Evolutionary conservation across 2,888 invertebrate genomes (phyloP).

Genomic region (Atethmia centrago): DNA sequence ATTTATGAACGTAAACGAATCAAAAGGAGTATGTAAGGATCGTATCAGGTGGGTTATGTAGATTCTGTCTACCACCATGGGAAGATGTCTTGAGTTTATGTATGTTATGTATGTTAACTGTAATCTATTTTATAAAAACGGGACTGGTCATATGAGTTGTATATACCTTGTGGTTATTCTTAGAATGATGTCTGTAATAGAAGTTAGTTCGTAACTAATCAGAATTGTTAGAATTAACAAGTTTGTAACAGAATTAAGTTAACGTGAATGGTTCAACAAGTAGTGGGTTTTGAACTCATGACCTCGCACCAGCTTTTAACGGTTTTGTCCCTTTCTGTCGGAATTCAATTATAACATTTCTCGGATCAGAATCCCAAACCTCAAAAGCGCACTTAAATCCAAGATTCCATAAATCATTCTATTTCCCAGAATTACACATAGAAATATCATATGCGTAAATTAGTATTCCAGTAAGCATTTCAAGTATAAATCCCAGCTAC

Average conservation of each 20-base stretch:
- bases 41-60: not conserved
- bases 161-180: not conserved
- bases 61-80: not conserved
- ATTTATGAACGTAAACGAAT: not conserved
- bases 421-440: not conserved
- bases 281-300: not conserved
- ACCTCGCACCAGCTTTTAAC: not conserved
- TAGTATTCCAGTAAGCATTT: slow-evolving; percentile 32
- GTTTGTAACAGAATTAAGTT: not conserved
- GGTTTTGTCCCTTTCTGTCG: not conserved
- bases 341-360: not conserved
- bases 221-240: not conserved
- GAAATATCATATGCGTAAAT: slow-evolving; percentile 7
- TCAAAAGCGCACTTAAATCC: not conserved
- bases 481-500: slow-evolving; percentile 9
- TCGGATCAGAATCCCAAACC: not conserved
- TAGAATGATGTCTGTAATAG: not conserved
- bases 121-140: too few relatives aligned
- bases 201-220: not conserved
- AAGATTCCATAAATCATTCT: not conserved
- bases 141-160: not conserved
- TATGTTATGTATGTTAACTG: slow-evolving; percentile 8
- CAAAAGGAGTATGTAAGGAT: not conserved
- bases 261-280: not conserved
- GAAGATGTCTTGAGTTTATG: not conserved